Base-by-base conservation (phyloP, 2,888 invertebrate genomes). In the Elysia crispata region DNA sequence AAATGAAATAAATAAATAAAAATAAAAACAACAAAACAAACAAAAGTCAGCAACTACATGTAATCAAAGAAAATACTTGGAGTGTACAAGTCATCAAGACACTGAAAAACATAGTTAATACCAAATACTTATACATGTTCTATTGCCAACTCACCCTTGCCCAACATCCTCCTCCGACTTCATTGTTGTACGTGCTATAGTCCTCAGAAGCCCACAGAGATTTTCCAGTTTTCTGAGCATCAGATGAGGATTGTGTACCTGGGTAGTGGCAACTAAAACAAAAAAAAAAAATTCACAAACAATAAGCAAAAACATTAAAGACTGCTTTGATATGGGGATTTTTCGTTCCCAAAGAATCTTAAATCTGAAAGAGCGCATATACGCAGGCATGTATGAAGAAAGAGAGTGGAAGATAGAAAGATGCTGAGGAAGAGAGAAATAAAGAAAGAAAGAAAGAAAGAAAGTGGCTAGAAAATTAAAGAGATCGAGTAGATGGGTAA, bases 181-280 rank as follows among this genome's bases (percentile, higher is more conserved):
- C 83, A 80, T 90, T 86, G 83, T 92, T 91, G 73, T 85, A 87
- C 0, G 92, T 89, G 81, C 92, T 92, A 88, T 88, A 92, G 79
- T 92, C 92, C 82, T 92, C 92, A 8, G 91, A 92, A 1, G 91
- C 85, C 92, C 92, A 92, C 49, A 92, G 86, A 6, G 86, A 88
- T 81, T 90, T 90, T 0, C 88, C 89, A 23, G 87, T 87, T 31
- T 82, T 73, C 31, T 87, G 75, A 1, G 91, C 89, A 50, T 80
- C 80, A 6, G 28, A 11, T 33, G 85, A 84, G 15, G 85, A 87
- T 18, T 76, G 33, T 1, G 89, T 88, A 1, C 89, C 89, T 8
- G 90, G 90, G 74, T 90, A 90, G 82, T 90, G 90, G n/a, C 80
- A 84, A 8, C 89, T 90, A 79, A 0, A n/a, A n/a, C 15, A 0